Evolutionary conservation across 2,888 invertebrate genomes (phyloP).

Genomic region (Cheilosia impressa): DNA sequence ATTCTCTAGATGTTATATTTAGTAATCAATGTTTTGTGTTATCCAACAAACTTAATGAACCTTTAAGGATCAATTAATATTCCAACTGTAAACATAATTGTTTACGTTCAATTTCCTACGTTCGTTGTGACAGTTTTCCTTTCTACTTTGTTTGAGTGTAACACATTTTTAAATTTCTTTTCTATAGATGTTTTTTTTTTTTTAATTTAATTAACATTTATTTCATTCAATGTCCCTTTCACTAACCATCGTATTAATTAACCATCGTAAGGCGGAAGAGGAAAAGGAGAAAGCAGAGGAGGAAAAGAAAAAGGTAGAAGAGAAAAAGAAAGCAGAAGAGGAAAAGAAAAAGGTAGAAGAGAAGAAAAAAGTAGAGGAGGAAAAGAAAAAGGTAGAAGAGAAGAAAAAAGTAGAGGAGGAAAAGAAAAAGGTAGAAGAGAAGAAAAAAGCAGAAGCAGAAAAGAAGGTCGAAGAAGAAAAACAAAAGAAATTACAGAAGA

Average conservation of each 20-base stretch:
- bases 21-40: background rate
- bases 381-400: slow-evolving; percentile 31
- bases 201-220: background rate
- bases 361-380: slow-evolving; percentile 79
- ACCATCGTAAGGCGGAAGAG: slow-evolving; percentile 77
- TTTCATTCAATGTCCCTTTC: slow-evolving; percentile 12
- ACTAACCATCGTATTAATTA: background rate
- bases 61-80: too few species aligned
- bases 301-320: slow-evolving; percentile 84
- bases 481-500: slow-evolving; percentile 75
- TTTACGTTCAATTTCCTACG: background rate
- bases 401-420: slow-evolving; percentile 36
- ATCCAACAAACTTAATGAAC: background rate
- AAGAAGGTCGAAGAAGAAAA: slow-evolving; percentile 53
- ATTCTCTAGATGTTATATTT: background rate
- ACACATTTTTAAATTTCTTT: background rate
- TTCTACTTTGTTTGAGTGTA: slow-evolving; percentile 26
- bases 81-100: background rate
- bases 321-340: slow-evolving; percentile 79
- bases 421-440: slow-evolving; percentile 45
- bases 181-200: slow-evolving; percentile 4
- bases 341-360: slow-evolving; percentile 45
- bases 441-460: slow-evolving; percentile 26
- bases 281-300: slow-evolving; percentile 79
- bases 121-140: slow-evolving; percentile 6